A percentile compares a stretch with the other conserved stretches of the same genome.
These are phyloP conservation scores for Mungos mungo DNA, from an alignment of 2,113 vertebrate species.

Conservation along the genomic window DNA sequence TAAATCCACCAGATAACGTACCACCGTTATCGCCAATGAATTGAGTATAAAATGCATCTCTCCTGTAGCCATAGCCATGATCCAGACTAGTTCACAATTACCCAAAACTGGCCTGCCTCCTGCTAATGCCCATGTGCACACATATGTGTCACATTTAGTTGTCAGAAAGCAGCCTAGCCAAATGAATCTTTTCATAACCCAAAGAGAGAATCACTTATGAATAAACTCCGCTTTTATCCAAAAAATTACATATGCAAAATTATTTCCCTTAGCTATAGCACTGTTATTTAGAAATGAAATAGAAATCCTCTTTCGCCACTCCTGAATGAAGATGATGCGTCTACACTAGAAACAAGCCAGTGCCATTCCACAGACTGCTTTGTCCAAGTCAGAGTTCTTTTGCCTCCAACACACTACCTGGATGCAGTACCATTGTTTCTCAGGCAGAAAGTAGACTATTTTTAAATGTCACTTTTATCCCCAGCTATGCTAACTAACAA, in stretches of 20 bases:
- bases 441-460: background rate
- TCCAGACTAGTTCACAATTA: background rate
- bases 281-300: conserved; percentile 35
- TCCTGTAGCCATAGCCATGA: background rate
- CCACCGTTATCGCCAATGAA: conserved; percentile 15
- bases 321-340: background rate
- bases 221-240: conserved; percentile 27
- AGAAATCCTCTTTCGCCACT: background rate
- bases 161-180: conserved; percentile 17
- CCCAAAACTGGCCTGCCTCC: background rate
- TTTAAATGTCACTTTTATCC: conserved; percentile 4
- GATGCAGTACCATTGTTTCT: background rate
- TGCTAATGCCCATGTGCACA: background rate
- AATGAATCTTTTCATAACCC: background rate
- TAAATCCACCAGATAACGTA: conserved; percentile 62
- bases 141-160: background rate
- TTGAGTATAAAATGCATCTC: conserved; percentile 32
- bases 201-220: background rate
- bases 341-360: background rate
- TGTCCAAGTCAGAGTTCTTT: background rate
- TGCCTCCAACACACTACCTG: background rate
- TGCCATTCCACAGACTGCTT: background rate
- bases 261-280: background rate
- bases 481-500: background rate
- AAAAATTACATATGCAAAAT: background rate